Base-by-base conservation (phyloP, 2,113 vertebrate species). In the Oxyruncus cristatus region DNA sequence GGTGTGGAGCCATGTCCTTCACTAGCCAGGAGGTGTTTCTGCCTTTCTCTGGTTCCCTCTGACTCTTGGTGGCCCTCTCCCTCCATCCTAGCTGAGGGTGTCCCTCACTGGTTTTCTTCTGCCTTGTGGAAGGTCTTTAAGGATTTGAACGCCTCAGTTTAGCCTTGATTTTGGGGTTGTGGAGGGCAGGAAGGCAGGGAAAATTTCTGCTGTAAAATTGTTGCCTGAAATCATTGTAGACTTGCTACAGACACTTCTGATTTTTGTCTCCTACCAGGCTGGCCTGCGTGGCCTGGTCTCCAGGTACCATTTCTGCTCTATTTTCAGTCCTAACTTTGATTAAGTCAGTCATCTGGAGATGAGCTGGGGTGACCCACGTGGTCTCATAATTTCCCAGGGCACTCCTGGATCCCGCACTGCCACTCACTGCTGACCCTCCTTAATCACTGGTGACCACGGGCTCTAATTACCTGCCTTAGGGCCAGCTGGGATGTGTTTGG, bases 371-470 rank as follows among this genome's bases (percentile, higher is more conserved):
- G 46, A 92, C 89, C 73, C 55, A 26, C 1, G 4, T 0, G 5
- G 32, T 74, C 19, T 49, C 16, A 13, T 46, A 14, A 39, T 53
- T 42, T 75, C 56, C 21, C 41, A 7, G 71, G 49, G 58, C 52
- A 21, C 4, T 1, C 35, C 32, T 89, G 73, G 49, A 41, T 16
- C 49, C 41, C 0, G 0, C 0, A 1, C 46, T 27, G 59, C 0
- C 0, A 26, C 78, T 92, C 5, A 0, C 33, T 9, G 41, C 44
- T 13, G 7, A 14, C n/a, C 72, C 56, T 79, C n/a, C 58, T 44
- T 41, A 50, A 26, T 61, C 74, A 24, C 55, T 35, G 61, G 6
- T 71, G 86, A 17, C 74, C 0, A 0, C 27, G 42, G 32, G 42
- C 75, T 74, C 56, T 75, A 27, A 83, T 89, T 72, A 75, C 37